A percentile compares a stretch with the other conserved stretches of the same genome.
These are phyloP conservation scores for Sussaba pulchella DNA, from an alignment of 2,888 invertebrate species.

Conservation along the genomic window DNA sequence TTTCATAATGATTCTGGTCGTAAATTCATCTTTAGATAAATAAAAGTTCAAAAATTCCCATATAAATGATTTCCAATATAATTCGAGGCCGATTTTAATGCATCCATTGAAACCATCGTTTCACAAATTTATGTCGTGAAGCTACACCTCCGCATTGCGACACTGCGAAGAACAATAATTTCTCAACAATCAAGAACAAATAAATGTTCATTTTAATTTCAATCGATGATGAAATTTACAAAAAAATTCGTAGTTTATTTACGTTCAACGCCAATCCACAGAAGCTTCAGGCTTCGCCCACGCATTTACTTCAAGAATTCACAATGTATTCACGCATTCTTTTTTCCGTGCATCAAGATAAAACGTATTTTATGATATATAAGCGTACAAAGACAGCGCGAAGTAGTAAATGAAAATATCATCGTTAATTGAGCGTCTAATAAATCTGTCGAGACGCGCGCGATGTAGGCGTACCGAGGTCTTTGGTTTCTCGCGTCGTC, in stretches of 20 bases:
- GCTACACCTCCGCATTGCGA: neutral
- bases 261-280: constrained; percentile 29
- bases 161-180: neutral
- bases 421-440: constrained; percentile 65
- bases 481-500: constrained; percentile 35
- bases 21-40: too few relatives aligned
- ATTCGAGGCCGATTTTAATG: neutral
- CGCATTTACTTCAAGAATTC: constrained; percentile 8
- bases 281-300: constrained; percentile 25
- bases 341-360: constrained; percentile 7
- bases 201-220: neutral
- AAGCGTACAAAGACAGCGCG: constrained; percentile 10
- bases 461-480: constrained; percentile 30
- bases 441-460: constrained; percentile 56
- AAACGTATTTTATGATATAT: constrained; percentile 52
- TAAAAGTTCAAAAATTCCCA: neutral
- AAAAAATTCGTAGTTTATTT: constrained; percentile 36
- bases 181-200: neutral
- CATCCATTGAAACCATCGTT: neutral
- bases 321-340: neutral
- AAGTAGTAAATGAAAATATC: constrained; percentile 64
- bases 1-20: neutral
- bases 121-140: neutral
- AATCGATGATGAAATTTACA: constrained; percentile 4
- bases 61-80: neutral